Conservation (phyloP, 2,888 invertebrate species). For the Calliopum simillimum region DNA sequence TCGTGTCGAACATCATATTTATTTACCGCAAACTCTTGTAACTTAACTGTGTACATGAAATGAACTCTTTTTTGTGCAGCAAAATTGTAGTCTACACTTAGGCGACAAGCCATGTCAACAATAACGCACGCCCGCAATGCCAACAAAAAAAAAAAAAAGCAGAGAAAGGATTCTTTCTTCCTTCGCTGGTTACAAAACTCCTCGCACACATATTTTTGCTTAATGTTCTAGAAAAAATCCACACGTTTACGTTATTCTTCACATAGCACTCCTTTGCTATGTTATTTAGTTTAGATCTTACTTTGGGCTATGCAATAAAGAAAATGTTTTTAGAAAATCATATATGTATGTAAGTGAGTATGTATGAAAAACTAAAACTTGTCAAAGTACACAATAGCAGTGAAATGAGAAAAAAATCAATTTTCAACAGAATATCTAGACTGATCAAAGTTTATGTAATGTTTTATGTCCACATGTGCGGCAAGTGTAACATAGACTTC, state of each 20-base stretch:
- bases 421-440: too few species aligned
- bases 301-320: too few species aligned
- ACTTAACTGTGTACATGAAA: background rate
- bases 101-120: too few species aligned
- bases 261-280: background rate
- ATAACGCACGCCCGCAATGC: background rate
- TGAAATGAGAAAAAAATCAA: too few species aligned
- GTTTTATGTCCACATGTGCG: too few species aligned
- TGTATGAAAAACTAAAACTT: too few species aligned
- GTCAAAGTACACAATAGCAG: too few species aligned
- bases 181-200: constrained; percentile 15
- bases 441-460: too few species aligned
- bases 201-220: background rate
- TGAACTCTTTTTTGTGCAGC: background rate
- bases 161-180: background rate
- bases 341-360: too few species aligned
- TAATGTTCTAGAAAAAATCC: constrained; percentile 22
- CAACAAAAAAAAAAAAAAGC: background rate
- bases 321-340: too few species aligned
- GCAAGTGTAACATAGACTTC: too few species aligned
- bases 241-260: constrained; percentile 2
- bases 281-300: too few species aligned
- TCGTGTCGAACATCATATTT: constrained; percentile 5
- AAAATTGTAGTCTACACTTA: background rate
- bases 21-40: background rate